Base-by-base conservation (phyloP, 1,140 invertebrate genomes). In the Papilio polyxenes region DNA sequence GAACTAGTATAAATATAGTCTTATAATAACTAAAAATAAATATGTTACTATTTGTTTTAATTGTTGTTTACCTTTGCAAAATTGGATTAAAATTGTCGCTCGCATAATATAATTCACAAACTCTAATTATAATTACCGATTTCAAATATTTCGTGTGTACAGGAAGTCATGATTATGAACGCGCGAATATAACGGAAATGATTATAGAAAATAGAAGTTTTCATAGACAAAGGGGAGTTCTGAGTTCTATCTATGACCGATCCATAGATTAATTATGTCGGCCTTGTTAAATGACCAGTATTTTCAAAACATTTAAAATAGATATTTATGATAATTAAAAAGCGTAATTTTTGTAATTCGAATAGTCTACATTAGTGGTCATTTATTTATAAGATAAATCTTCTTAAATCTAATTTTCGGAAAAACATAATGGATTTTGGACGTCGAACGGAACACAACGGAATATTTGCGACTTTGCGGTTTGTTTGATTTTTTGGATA, bases 181-280 rank as follows among this genome's bases (percentile, higher is more conserved):
- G 84, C 89, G 89, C 89, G 87, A 89, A 87, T 76, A 83, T 77
- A 85, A 65, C 87, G 88, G 90, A 91, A 88, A 83, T 89, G 87
- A 87, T 84, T 83, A 82, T 81, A 87, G 79, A 86, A 84, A 87
- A 82, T 83, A 87, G 74, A 84, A 82, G 44, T 82, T 79, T 78
- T 86, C 89, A 89, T 89, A 91, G 88, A 91, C 86, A 90, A 89
- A 44, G 82, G 31, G 51, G 80, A 51, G 75, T 37, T 81, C 23
- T 84, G 49, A n/a, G 13, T 62, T 74, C 31, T 65, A 51, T 81
- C 69, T 81, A 81, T 81, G 82, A 8, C 53, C 51, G 65, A 81
- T 51, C 81, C 81, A 82, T 84, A 83, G 75, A 84, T 23, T 17
- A 59, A 15, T 20, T 62, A 31, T 75, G 53, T 23, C n/a, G 15